Base-by-base conservation (phyloP, 2,113 vertebrate genomes). In the Pontoporia blainvillei region DNA sequence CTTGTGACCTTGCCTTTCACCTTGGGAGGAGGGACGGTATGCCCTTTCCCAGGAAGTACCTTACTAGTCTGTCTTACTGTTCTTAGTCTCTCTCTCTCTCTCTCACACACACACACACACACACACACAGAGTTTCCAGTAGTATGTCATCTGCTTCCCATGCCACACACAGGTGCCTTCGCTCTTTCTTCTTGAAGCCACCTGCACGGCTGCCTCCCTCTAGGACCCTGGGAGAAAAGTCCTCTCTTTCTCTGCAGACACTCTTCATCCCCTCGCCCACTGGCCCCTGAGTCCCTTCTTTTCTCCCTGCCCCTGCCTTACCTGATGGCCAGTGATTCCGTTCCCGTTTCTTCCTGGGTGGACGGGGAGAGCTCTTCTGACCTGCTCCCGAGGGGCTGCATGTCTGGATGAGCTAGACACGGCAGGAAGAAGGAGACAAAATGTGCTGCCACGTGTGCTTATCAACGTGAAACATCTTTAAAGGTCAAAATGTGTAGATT, bases 291-390 rank as follows among this genome's bases (percentile, higher is more conserved):
- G 31, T 20, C 18, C 46, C n/a, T 62, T 14, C 6, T 76, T 18
- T 36, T 83, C 31, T 75, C 27, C 10, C 17, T 36, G 62, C n/a
- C 36, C 4, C 2, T 34, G 36, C 34, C 36, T 89, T 11, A 25
- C 5, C 12, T 0, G 1, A 0, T 2, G 18, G 13, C 25, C 13
- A 8, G 4, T 1, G 2, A 3, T 49, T 64, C 36, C 9, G 13
- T 46, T 84, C 17, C n/a, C 4, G 8, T 13, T 49, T 83, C 18
- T 59, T 61, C 46, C 54, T 83, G 73, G 21, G 21, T 4, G 10
- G 36, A 31, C 5, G 25, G 10, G 36, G 20, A 57, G 21, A 8
- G 27, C 27, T n/a, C 36, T 18, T 62, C 72, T 23, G 31, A 41
- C 29, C 3, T 59, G 25, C 11, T 25, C 52, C 2, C 3, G 61